Conservation (phyloP, 2,797 vertebrate species). For the Mionectes olivaceus region DNA sequence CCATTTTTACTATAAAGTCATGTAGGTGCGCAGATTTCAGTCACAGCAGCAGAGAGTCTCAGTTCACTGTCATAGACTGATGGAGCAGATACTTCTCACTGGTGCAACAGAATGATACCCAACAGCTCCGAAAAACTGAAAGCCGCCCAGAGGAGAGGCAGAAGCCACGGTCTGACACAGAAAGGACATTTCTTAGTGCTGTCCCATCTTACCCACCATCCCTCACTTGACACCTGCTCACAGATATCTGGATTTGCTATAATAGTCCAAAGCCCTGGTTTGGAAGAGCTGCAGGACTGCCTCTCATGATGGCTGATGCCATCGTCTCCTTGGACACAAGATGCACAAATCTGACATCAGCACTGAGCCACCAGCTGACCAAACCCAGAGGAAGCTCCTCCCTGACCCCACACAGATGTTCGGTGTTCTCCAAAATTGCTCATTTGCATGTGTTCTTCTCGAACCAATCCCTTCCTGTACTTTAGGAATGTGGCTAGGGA, state of each 20-base stretch:
- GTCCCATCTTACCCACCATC: background rate
- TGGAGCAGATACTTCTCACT: background rate
- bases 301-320: background rate
- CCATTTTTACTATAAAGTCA: background rate
- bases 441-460: background rate
- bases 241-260: background rate
- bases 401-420: background rate
- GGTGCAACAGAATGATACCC: background rate
- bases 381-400: background rate
- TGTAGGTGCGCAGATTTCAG: background rate
- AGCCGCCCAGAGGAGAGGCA: background rate
- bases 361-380: background rate
- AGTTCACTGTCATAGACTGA: background rate
- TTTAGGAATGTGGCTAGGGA: background rate
- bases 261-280: background rate
- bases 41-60: background rate
- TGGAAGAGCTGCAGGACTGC: background rate
- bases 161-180: background rate
- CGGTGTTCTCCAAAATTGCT: conserved; percentile 12
- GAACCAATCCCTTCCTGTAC: background rate
- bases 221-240: background rate
- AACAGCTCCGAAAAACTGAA: background rate
- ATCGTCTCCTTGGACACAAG: background rate
- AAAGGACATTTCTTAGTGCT: background rate
- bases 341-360: background rate